phyloP scores from a whole-genome alignment of 2,797 vertebrate species.

The Eptatretus atami region DNA sequence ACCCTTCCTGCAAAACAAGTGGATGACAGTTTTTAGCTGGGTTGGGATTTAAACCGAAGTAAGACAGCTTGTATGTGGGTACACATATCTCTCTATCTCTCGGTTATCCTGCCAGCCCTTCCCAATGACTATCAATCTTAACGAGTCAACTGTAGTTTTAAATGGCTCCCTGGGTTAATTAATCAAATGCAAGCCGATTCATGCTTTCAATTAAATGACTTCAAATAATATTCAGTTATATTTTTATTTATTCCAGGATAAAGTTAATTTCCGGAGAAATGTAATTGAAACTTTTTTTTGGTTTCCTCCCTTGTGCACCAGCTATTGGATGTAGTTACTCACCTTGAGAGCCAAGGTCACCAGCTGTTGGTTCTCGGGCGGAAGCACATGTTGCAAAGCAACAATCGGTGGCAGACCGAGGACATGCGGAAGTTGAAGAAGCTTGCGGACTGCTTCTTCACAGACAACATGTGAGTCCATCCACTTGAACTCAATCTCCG shows the following conservation, averaged over 20 bases:
- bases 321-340: conserved; percentile 33
- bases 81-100: too few species aligned
- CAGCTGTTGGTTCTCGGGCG: conserved; percentile 49
- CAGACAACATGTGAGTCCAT: conserved; percentile 46
- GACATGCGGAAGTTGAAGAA: conserved; percentile 31
- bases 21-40: too few species aligned
- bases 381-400: conserved; percentile 40
- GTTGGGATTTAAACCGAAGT: too few species aligned
- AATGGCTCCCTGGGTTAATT: too few species aligned
- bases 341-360: conserved; percentile 20
- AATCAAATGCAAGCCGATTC: too few species aligned
- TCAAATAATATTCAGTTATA: too few species aligned
- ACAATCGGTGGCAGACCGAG: conserved; percentile 21
- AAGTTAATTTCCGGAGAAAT: neutral
- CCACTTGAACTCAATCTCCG: neutral
- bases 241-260: neutral
- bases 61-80: too few species aligned
- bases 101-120: too few species aligned
- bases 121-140: too few species aligned
- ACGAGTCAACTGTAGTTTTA: too few species aligned
- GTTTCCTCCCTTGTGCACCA: conserved; percentile 17
- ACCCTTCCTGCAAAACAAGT: too few species aligned
- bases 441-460: conserved; percentile 63
- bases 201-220: too few species aligned
- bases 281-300: neutral